Percentiles rank a stretch among this genome's conserved stretches.
Evolutionary conservation across 2,797 vertebrate species (phyloP).

Genomic region (Heterohyrax brucei): DNA sequence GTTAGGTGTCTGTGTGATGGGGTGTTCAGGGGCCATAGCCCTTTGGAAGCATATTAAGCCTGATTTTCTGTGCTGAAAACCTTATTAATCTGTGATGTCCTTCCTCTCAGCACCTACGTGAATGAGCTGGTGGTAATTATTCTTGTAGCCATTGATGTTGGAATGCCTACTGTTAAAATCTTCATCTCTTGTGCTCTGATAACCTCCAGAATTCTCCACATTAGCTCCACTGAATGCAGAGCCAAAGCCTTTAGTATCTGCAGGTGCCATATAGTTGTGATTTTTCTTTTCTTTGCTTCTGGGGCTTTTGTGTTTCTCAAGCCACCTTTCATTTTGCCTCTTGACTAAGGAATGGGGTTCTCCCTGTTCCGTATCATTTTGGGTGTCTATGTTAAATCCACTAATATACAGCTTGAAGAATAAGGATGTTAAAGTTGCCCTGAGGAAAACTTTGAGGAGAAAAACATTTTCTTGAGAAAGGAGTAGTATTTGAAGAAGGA

Average conservation of each 20-base stretch:
- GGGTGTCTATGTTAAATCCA: too few species aligned
- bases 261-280: slow-evolving; percentile 72
- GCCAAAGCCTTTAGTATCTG: slow-evolving; percentile 81
- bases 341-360: slow-evolving; percentile 75
- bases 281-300: background rate
- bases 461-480: slow-evolving; percentile 57
- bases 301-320: slow-evolving; percentile 73
- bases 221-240: slow-evolving; percentile 53
- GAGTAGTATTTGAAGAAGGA: background rate
- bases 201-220: slow-evolving; percentile 16
- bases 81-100: slow-evolving; percentile 86
- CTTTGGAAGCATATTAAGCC: slow-evolving; percentile 62
- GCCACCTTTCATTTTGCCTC: slow-evolving; percentile 67
- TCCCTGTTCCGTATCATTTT: slow-evolving; percentile 75
- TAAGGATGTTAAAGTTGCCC: slow-evolving; percentile 71
- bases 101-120: slow-evolving; percentile 66
- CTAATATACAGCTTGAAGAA: too few species aligned
- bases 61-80: slow-evolving; percentile 79
- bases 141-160: slow-evolving; percentile 49
- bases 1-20: slow-evolving; percentile 76
- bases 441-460: slow-evolving; percentile 67
- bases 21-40: slow-evolving; percentile 20
- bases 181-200: slow-evolving; percentile 77
- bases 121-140: slow-evolving; percentile 70
- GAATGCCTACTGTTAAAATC: slow-evolving; percentile 58